Percentiles rank a stretch among this genome's conserved stretches.
phyloP scores from a whole-genome alignment of 2,797 vertebrate genomes.

The Takifugu rubripes region DNA sequence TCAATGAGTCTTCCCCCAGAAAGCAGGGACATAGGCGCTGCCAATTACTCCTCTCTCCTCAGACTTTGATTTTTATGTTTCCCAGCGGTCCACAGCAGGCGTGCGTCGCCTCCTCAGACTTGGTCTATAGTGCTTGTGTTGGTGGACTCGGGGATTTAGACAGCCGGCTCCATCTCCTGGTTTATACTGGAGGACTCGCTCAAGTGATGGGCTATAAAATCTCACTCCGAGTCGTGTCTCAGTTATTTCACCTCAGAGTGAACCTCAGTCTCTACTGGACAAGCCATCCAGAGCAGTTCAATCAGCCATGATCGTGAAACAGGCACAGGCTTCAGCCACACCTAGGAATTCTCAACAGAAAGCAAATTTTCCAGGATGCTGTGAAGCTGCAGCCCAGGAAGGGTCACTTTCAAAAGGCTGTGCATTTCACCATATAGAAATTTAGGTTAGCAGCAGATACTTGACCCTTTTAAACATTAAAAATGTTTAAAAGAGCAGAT shows the following conservation, averaged over 20 bases:
- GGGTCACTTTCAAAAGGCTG: conserved; percentile 19
- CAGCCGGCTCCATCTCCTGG: background rate
- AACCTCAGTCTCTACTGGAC: background rate
- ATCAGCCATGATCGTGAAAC: conserved; percentile 28
- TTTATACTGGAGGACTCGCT: background rate
- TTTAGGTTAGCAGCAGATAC: background rate
- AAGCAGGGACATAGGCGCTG: conserved; percentile 2
- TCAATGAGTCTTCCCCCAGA: conserved; percentile 21
- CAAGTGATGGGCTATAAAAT: conserved; percentile 23
- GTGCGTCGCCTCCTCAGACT: conserved; percentile 4
- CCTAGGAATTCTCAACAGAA: conserved; percentile 44
- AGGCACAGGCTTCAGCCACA: conserved; percentile 7
- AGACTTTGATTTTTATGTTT: conserved; percentile 14
- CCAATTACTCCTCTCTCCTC: conserved; percentile 18
- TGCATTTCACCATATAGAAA: conserved; percentile 18
- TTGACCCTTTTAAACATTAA: no score
- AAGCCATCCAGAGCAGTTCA: conserved; percentile 22
- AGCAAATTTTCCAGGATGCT: conserved; percentile 24
- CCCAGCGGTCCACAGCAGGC: conserved; percentile 7
- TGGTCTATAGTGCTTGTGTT: background rate
- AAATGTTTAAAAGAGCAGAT: no score
- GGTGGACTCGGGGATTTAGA: conserved; percentile 14
- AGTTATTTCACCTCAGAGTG: background rate
- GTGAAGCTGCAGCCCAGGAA: conserved; percentile 16
- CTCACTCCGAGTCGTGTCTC: conserved; percentile 21